Evolutionary conservation across 2,113 vertebrate species (phyloP).

Genomic region (Lucifuga dentata): DNA sequence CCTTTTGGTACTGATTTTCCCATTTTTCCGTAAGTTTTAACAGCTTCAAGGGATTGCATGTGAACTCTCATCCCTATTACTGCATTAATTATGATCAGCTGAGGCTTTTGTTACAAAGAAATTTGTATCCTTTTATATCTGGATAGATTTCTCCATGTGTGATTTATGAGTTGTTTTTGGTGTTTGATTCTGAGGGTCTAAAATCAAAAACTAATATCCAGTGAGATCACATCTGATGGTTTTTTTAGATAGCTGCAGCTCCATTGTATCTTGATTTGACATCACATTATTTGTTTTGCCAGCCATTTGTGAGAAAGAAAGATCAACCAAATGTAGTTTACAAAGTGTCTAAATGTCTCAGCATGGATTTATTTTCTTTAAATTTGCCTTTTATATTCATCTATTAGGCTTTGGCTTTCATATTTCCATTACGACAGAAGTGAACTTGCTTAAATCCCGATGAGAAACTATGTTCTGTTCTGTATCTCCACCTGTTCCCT

Average conservation of each 20-base stretch:
- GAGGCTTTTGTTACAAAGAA: no score
- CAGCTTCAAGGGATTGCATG: no score
- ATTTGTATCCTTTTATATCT: no score
- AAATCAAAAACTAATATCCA: background rate
- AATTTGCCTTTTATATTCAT: background rate
- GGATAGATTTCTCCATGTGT: background rate
- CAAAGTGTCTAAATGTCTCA: background rate
- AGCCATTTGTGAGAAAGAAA: background rate
- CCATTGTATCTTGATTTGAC: no score
- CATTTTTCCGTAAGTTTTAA: no score
- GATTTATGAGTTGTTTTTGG: background rate
- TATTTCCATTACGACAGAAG: background rate
- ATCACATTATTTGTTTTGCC: no score
- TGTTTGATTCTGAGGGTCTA: background rate
- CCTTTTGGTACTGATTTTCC: no score
- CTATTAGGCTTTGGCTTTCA: slow-evolving; percentile 9
- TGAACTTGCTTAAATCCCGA: background rate
- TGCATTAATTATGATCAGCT: no score
- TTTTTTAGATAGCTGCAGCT: background rate
- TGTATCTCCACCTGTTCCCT: background rate
- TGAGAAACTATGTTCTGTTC: background rate
- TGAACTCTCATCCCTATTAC: no score
- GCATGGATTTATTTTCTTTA: background rate
- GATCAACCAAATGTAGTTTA: background rate
- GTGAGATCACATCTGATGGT: no score